Conservation (phyloP, 1,140 invertebrate genomes). For the Coboldia fuscipes region DNA sequence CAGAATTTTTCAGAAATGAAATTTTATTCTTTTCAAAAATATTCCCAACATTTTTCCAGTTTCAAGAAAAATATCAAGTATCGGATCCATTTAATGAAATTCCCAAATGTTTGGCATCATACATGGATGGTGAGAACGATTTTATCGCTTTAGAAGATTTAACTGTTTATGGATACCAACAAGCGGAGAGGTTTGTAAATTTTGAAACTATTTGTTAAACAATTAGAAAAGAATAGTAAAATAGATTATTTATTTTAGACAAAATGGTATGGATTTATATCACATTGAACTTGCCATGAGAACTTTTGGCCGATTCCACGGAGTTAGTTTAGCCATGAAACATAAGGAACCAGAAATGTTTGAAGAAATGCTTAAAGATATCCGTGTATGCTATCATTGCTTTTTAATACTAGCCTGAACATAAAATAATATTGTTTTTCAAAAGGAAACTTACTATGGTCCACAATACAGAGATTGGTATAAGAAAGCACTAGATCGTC, state of each 20-base stretch:
- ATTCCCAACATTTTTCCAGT: conserved; percentile 25
- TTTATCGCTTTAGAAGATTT: conserved; percentile 43
- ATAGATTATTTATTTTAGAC: too few relatives aligned
- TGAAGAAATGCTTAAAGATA: conserved; percentile 21
- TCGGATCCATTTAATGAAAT: conserved; percentile 27
- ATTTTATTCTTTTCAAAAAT: conserved; percentile 38
- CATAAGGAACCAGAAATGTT: conserved; percentile 34
- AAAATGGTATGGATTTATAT: too few relatives aligned
- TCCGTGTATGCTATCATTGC: too few relatives aligned
- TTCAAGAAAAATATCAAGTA: conserved; percentile 23
- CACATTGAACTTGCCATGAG: too few relatives aligned
- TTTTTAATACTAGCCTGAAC: too few relatives aligned
- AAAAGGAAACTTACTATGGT: conserved; percentile 34
- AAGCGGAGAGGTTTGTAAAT: too few relatives aligned
- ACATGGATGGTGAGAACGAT: conserved; percentile 36
- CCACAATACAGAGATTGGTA: conserved; percentile 37
- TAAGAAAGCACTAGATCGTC: conserved; percentile 27
- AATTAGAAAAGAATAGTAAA: too few relatives aligned
- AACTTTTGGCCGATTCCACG: conserved; percentile 41
- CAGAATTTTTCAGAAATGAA: conserved; percentile 47
- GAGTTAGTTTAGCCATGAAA: conserved; percentile 39
- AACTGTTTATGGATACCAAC: conserved; percentile 27
- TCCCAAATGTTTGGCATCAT: conserved; percentile 26
- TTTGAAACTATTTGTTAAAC: too few relatives aligned
- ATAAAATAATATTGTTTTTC: too few relatives aligned